phyloP scores from a whole-genome alignment of 2,888 invertebrate species.

The Temnothorax rugatulus region DNA sequence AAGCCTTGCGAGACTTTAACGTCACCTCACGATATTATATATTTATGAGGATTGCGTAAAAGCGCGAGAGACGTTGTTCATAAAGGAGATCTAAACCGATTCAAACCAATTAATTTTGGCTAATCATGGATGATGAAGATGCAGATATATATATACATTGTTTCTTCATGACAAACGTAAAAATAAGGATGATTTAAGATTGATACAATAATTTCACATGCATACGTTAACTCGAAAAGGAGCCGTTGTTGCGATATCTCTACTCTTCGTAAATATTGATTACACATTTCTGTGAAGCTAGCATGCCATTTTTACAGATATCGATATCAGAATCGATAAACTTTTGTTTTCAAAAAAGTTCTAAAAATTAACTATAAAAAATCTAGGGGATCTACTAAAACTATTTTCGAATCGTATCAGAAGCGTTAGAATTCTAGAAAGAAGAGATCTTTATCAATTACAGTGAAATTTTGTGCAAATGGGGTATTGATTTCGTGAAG shows the following conservation, averaged over 20 bases:
- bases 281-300: not conserved
- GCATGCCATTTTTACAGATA: not conserved
- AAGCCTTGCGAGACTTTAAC: conserved; percentile 6
- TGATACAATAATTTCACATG: not conserved
- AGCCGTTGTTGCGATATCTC: conserved; percentile 31
- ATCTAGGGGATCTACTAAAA: not conserved
- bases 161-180: not conserved
- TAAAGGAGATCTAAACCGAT: not conserved
- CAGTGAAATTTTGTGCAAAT: not conserved
- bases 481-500: not conserved
- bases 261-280: conserved; percentile 62
- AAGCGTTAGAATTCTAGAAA: not conserved
- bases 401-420: not conserved
- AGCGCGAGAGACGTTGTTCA: not conserved
- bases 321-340: not conserved
- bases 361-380: not conserved
- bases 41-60: not conserved
- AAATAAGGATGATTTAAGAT: not conserved
- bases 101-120: not conserved
- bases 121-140: not conserved
- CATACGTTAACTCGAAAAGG: not conserved
- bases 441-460: not conserved
- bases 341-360: not conserved
- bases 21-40: not conserved
- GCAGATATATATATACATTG: not conserved